Conservation (phyloP, 1,140 invertebrate species). For the Pseudomyrmex dendroicus region DNA sequence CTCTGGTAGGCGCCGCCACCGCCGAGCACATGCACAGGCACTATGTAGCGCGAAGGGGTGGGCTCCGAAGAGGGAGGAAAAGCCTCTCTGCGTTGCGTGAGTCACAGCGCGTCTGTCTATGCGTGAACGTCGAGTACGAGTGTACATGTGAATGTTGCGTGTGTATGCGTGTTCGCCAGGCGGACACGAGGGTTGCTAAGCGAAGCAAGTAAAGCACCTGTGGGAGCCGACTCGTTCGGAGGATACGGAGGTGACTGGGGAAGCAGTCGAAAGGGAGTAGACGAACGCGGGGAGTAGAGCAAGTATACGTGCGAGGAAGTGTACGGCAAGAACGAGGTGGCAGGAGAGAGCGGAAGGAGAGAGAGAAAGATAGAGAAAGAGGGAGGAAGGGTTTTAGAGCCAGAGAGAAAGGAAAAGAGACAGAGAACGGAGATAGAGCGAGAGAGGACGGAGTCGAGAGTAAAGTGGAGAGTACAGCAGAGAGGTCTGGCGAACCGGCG, state of each 20-base stretch:
- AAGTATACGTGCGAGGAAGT: conserved; percentile 29
- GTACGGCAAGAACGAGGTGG: conserved; percentile 42
- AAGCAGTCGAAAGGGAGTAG: conserved; percentile 61
- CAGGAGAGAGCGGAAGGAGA: conserved; percentile 13
- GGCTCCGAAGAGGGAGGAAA: conserved; percentile 40
- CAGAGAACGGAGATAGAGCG: conserved; percentile 39
- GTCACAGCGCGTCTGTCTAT: conserved; percentile 35
- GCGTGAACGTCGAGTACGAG: conserved; percentile 61
- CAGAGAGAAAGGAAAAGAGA: background rate
- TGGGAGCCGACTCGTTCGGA: conserved; percentile 76
- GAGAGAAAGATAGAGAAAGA: background rate
- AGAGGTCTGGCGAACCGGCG: conserved; percentile 74
- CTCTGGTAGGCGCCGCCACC: conserved; percentile 48
- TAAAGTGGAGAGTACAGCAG: conserved; percentile 69
- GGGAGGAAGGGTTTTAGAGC: conserved; percentile 15
- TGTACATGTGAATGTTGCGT: conserved; percentile 53
- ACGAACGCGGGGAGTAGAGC: conserved; percentile 37
- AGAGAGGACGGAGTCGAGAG: conserved; percentile 57
- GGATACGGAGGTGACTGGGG: conserved; percentile 67
- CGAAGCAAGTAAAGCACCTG: conserved; percentile 82
- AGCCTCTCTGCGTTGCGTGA: conserved; percentile 14
- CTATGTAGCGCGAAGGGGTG: conserved; percentile 37
- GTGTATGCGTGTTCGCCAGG: conserved; percentile 47
- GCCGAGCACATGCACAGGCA: conserved; percentile 37
- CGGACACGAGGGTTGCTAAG: conserved; percentile 79